Conservation (phyloP, 2,888 invertebrate species). For the Ellobium chinense region DNA sequence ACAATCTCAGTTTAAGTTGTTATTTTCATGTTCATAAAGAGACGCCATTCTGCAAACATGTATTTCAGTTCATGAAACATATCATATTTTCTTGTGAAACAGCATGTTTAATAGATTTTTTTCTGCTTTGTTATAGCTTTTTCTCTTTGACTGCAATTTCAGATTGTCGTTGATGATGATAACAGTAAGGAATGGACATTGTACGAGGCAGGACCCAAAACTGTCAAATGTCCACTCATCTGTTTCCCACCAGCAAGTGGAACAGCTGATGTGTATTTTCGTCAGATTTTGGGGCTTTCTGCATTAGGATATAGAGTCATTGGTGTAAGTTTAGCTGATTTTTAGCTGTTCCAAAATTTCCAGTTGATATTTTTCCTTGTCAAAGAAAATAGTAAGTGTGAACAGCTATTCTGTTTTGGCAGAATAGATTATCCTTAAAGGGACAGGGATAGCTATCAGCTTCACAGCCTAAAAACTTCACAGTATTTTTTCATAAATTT, state of each 20-base stretch:
- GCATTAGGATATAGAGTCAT: conserved; percentile 91
- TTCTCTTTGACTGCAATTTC: not conserved
- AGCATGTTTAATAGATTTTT: not conserved
- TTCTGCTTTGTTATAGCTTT: not conserved
- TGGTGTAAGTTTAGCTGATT: conserved; percentile 81
- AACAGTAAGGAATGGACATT: conserved; percentile 91
- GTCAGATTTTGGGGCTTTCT: conserved; percentile 89
- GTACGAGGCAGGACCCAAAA: conserved; percentile 92
- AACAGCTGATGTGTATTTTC: conserved; percentile 92
- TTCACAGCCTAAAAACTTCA: too few species aligned
- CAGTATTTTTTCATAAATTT: too few species aligned
- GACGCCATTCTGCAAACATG: not conserved
- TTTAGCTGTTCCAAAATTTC: not conserved
- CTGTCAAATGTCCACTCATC: conserved; percentile 87
- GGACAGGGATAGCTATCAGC: too few species aligned
- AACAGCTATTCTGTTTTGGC: too few species aligned
- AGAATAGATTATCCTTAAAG: too few species aligned
- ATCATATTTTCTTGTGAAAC: not conserved
- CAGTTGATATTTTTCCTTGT: not conserved
- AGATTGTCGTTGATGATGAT: conserved; percentile 86
- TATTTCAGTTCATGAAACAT: not conserved
- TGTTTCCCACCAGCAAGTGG: conserved; percentile 94
- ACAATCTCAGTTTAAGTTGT: too few species aligned
- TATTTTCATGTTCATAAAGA: too few species aligned
- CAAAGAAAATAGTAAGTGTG: too few species aligned